Evolutionary conservation across 1,140 invertebrate genomes (phyloP), one percentile per base, ranked within the genome.

Genomic region (Neocloeon triangulifer): DNA sequence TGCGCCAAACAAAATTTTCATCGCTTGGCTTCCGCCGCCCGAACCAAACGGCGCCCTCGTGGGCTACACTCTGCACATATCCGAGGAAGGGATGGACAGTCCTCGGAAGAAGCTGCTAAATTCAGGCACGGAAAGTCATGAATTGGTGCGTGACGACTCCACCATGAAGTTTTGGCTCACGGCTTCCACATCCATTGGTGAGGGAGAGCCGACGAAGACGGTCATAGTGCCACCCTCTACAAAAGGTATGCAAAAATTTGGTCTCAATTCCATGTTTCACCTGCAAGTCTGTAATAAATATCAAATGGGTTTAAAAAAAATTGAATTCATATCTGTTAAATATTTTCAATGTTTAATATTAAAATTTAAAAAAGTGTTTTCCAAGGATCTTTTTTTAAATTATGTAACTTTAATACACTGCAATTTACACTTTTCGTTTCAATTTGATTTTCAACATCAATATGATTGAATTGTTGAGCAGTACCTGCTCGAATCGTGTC

Each of bases 151-250:
- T n/a, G n/a, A n/a, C n/a, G n/a, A n/a, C n/a, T n/a, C n/a, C n/a
- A n/a, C n/a, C n/a, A n/a, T n/a, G n/a, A n/a, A 80, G 44, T 78
- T 81, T 49, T 81, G 77, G 76, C 57, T 76, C 2, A 73, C 76
- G 0, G 76, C 78, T 8, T 73, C 73, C 4, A 84, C 77, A 2
- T 66, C 73, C 39, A 63, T 78, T 12, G 78, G 78, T 3, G 78
- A 82, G 52, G 76, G 78, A 7, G 69, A 76, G 25, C 66, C 74
- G 30, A 81, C 78, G 0, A 57, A 66, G 15, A 68, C 76, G 2
- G 66, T 80, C 28, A 73, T 69, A 4, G 68, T 79, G 21, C 62
- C 73, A 5, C 75, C 78, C 0, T 70, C 75, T 15, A 74, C 69
- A 42, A 77, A 73, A 54, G 69, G 70, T 73, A 49, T 37, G 32